A percentile compares a stretch with the other conserved stretches of the same genome.
These are phyloP conservation scores for Phycodurus eques DNA, from an alignment of 2,113 vertebrate species.

Conservation along the genomic window DNA sequence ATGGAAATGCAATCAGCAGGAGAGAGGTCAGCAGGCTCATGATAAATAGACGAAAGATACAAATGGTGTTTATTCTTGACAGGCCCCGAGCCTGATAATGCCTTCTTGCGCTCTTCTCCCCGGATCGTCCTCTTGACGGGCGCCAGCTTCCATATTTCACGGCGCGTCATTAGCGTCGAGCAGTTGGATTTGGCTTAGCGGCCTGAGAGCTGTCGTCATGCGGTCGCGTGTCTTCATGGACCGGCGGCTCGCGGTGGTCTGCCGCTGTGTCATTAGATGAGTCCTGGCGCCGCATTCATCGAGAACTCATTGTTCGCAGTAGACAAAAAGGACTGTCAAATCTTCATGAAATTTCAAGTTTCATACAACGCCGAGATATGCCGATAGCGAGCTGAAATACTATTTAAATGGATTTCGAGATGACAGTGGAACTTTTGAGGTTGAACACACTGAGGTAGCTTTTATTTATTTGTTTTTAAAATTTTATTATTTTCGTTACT, in stretches of 20 bases:
- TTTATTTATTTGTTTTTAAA: background rate
- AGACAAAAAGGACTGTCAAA: background rate
- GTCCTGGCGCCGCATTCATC: background rate
- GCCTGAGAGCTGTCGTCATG: background rate
- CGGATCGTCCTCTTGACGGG: constrained; percentile 49
- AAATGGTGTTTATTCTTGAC: constrained; percentile 71
- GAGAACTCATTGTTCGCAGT: background rate
- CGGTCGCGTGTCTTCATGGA: background rate
- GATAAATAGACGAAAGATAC: constrained; percentile 69
- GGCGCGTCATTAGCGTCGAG: constrained; percentile 29
- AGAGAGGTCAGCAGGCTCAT: constrained; percentile 71
- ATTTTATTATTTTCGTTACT: background rate
- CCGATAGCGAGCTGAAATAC: background rate
- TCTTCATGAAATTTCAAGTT: background rate
- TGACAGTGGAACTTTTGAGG: background rate
- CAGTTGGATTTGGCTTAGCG: constrained; percentile 1
- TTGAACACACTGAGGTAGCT: background rate
- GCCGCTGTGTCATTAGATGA: background rate
- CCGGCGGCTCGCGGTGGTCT: background rate
- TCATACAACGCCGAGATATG: background rate
- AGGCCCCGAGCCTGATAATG: constrained; percentile 54
- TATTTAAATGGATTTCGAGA: background rate
- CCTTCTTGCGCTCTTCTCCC: constrained; percentile 47
- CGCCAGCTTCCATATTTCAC: constrained; percentile 48
- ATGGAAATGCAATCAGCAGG: constrained; percentile 77